Evolutionary conservation across 2,797 vertebrate species (phyloP).

Genomic region (Macroramphosus scolopax): DNA sequence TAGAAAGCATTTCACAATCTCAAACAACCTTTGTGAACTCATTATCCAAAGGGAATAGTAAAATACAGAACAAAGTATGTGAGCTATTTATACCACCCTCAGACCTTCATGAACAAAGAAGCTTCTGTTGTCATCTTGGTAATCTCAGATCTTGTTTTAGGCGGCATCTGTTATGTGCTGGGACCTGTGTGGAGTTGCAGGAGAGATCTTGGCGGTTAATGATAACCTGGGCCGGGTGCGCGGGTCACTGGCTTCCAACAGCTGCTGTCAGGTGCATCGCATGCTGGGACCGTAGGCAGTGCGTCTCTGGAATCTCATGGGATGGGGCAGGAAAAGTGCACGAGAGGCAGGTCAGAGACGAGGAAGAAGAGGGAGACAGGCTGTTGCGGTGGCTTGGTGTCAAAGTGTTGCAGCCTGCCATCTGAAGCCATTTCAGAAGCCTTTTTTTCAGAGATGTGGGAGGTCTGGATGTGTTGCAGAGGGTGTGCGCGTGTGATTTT

Average conservation of each 20-base stretch:
- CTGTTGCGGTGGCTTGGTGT: constrained; percentile 34
- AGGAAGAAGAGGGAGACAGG: constrained; percentile 5
- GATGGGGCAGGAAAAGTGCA: constrained; percentile 33
- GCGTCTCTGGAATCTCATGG: constrained; percentile 21
- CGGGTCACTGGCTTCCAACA: constrained; percentile 39
- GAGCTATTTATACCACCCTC: constrained; percentile 40
- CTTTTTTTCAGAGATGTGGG: constrained; percentile 44
- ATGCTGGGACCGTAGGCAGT: constrained; percentile 33
- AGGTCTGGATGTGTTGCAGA: constrained; percentile 54
- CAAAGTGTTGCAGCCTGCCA: constrained; percentile 26
- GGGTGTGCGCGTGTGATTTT: constrained; percentile 45
- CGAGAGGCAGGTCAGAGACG: constrained; percentile 16
- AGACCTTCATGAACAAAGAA: constrained; percentile 2
- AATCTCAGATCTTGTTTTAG: no score
- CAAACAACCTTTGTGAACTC: constrained; percentile 16
- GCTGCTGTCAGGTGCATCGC: constrained; percentile 35
- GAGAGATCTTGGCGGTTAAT: neutral
- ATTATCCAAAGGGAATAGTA: constrained; percentile 22
- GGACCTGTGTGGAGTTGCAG: no score
- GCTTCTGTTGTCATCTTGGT: constrained; percentile 16
- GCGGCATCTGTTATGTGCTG: no score
- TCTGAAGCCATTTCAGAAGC: constrained; percentile 37
- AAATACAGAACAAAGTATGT: constrained; percentile 31
- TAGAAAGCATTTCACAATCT: constrained; percentile 21
- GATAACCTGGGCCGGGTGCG: constrained; percentile 27